These are phyloP conservation scores for Sphaeridia pumilis DNA, from an alignment of 2,888 invertebrate genomes.

Conservation along the genomic window DNA sequence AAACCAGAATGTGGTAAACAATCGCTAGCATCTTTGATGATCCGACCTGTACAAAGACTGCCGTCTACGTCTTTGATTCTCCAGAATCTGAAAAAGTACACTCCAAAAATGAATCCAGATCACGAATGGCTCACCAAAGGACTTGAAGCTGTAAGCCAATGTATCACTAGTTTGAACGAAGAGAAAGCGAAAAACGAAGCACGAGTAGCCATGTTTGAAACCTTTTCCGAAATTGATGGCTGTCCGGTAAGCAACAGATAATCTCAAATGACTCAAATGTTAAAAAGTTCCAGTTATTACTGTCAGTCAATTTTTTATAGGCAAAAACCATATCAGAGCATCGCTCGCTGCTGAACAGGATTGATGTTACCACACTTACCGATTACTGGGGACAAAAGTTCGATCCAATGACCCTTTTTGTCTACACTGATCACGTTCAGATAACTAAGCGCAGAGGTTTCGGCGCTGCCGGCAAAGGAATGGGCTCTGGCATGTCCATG, in stretches of 20 bases:
- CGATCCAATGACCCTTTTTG: conserved; percentile 28
- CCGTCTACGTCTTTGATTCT: conserved; percentile 90
- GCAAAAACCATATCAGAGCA: conserved; percentile 55
- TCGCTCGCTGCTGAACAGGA: conserved; percentile 25
- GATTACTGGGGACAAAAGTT: conserved; percentile 30
- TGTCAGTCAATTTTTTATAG: too few relatives aligned
- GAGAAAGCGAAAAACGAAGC: conserved; percentile 94
- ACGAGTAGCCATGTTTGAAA: conserved; percentile 90
- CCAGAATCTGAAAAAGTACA: conserved; percentile 90
- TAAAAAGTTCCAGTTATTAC: too few relatives aligned
- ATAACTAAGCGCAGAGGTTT: conserved; percentile 28
- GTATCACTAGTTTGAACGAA: conserved; percentile 71
- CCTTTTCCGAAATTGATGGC: conserved; percentile 95
- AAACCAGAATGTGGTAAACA: conserved; percentile 93
- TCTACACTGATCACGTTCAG: conserved; percentile 33
- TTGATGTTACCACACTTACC: conserved; percentile 29
- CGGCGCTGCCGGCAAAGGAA: conserved; percentile 18
- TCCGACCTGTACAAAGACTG: conserved; percentile 92
- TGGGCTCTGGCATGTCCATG: conserved; percentile 24
- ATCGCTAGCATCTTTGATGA: conserved; percentile 87
- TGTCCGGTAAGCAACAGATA: conserved; percentile 75
- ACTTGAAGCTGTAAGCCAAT: conserved; percentile 29
- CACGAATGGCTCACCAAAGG: conserved; percentile 33
- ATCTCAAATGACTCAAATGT: too few relatives aligned
- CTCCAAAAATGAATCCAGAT: conserved; percentile 77